Conservation (phyloP, 2,113 vertebrate species). For the Colinus virginianus region DNA sequence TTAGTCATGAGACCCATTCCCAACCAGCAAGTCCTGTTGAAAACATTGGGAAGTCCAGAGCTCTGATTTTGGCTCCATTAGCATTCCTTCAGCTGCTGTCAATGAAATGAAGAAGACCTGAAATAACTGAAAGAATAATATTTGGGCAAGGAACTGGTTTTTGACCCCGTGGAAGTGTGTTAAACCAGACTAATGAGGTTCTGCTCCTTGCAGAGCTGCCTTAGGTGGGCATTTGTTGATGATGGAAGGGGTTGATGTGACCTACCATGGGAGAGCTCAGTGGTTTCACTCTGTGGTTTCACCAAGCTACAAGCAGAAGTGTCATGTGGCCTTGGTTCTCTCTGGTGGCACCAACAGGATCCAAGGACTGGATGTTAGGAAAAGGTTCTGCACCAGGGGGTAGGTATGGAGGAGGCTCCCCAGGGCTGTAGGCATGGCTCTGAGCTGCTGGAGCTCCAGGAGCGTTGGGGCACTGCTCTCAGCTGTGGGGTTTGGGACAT, state of each 20-base stretch:
- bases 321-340: background rate
- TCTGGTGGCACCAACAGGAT: background rate
- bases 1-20: background rate
- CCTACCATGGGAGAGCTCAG: background rate
- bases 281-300: background rate
- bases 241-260: background rate
- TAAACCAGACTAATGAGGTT: background rate
- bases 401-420: background rate
- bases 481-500: background rate
- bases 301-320: background rate
- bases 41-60: background rate
- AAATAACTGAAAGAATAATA: background rate
- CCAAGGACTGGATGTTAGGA: background rate
- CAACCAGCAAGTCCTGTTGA: background rate
- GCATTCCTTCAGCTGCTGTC: background rate
- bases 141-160: background rate
- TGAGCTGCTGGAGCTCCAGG: background rate
- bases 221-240: background rate
- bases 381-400: too few relatives aligned
- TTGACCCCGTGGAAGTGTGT: background rate
- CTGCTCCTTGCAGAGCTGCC: background rate
- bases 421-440: too few relatives aligned
- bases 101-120: background rate
- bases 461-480: background rate
- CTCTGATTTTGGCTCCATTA: background rate